Conservation (phyloP, 2,113 vertebrate genomes). For the Myotis yumanensis region DNA sequence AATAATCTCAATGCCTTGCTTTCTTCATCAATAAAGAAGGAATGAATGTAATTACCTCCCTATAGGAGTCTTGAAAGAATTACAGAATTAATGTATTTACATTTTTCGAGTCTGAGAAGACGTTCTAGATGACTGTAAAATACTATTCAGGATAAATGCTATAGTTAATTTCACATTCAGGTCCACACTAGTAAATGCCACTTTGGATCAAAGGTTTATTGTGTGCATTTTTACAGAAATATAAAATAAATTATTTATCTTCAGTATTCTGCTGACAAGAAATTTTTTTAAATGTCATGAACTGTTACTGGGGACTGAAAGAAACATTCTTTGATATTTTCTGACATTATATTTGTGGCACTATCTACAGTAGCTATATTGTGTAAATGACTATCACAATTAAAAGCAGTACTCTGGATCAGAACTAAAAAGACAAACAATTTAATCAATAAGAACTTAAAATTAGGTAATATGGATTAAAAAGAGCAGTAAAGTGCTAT, state of each 20-base stretch:
- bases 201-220: constrained; percentile 45
- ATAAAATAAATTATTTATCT: constrained; percentile 53
- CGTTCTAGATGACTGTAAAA: neutral
- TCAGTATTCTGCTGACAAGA: constrained; percentile 42
- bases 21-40: neutral
- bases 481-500: neutral
- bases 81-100: constrained; percentile 24
- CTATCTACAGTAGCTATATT: neutral
- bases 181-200: constrained; percentile 52
- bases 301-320: neutral
- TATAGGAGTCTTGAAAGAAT: neutral
- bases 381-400: constrained; percentile 22
- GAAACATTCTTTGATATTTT: constrained; percentile 33
- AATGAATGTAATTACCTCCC: constrained; percentile 49
- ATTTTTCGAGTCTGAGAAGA: constrained; percentile 21
- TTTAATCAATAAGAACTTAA: neutral
- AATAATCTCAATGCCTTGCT: neutral
- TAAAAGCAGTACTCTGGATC: constrained; percentile 32
- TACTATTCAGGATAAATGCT: neutral
- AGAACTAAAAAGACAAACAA: neutral
- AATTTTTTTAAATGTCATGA: constrained; percentile 46
- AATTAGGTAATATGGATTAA: neutral
- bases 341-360: neutral
- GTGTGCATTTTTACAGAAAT: constrained; percentile 49
- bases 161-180: constrained; percentile 20